phyloP scores from a whole-genome alignment of 2,113 vertebrate genomes.

The Perccottus glenii region DNA sequence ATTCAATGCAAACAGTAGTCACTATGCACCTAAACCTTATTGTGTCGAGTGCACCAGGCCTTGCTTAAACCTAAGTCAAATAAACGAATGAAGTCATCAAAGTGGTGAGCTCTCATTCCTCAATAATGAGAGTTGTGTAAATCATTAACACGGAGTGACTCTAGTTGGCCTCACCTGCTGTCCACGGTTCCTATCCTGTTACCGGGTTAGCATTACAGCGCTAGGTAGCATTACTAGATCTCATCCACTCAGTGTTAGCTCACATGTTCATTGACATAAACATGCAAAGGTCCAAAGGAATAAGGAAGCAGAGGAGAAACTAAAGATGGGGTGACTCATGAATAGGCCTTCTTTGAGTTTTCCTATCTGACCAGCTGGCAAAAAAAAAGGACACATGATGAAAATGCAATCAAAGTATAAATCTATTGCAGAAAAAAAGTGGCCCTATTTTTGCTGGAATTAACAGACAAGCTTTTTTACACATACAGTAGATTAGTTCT shows the following conservation, averaged over 20 bases:
- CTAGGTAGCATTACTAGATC: slow-evolving; percentile 58
- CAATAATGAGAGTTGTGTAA: slow-evolving; percentile 42
- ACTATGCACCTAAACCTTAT: background rate
- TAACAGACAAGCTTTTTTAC: slow-evolving; percentile 49
- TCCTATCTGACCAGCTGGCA: slow-evolving; percentile 30
- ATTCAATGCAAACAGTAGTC: background rate
- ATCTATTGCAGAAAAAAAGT: slow-evolving; percentile 30
- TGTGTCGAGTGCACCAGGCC: no score
- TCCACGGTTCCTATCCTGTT: slow-evolving; percentile 64
- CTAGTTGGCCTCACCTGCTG: slow-evolving; percentile 25
- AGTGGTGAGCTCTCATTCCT: background rate
- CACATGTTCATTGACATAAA: slow-evolving; percentile 40
- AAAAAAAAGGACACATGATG: slow-evolving; percentile 27
- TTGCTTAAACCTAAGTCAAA: background rate
- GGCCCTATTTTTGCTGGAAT: slow-evolving; percentile 22
- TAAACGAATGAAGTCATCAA: slow-evolving; percentile 10
- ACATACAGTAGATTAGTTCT: slow-evolving; percentile 7
- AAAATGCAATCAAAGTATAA: slow-evolving; percentile 29
- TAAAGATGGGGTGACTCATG: slow-evolving; percentile 44
- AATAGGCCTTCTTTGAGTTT: slow-evolving; percentile 45
- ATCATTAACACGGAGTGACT: slow-evolving; percentile 55
- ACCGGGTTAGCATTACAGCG: slow-evolving; percentile 63
- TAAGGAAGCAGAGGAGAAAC: slow-evolving; percentile 25
- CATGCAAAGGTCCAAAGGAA: slow-evolving; percentile 6
- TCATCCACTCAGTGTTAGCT: slow-evolving; percentile 35